Base-by-base conservation (phyloP, 2,797 vertebrate genomes). In the Xerus rutilus region DNA sequence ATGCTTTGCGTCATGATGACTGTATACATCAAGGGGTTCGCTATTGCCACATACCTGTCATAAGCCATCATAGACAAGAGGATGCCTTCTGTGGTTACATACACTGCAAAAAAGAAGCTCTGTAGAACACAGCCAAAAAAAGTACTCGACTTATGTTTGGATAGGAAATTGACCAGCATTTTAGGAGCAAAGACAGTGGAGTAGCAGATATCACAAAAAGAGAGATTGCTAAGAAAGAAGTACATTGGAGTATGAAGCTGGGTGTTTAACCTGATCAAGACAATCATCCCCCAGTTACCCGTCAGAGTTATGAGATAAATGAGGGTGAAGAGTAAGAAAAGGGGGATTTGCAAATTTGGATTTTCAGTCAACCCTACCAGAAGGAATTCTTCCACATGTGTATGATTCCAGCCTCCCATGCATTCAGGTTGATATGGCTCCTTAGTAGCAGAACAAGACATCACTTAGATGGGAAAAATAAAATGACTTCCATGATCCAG, bases 171-270 rank as follows among this genome's bases (percentile, higher is more conserved):
- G 6, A 86, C 0, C 5, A 98, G 81, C 89, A 98, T 97, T 70
- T 96, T 97, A 17, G 95, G 98, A 47, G 94, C 83, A 65, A 98
- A 96, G 92, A 97, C 11, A 2, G 97, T 97, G 30, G 98, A 97
- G 49, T 97, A 98, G 74, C 97, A 98, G 20, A 98, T 93, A 21
- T 98, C 98, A 13, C 98, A 93, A 0, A 97, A 67, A 0, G 97
- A 98, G 1, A 98, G 93, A 25, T 98, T 98, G 67, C 96, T 72
- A 9, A 98, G 97, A 83, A 98, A 98, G 81, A 98, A 98, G 70
- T 98, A 98, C 97, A 98, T 98, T 30, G 98, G 96, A 0, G 92
- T 97, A 30, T 96, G 97, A 84, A 98, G 97, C 3, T 0, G 86
- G 17, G 47, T 62, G 84, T 35, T 97, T 5, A 97, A 30, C 84